Base-by-base conservation (phyloP, 2,888 invertebrate species). In the Cecidostiba fungosa region DNA sequence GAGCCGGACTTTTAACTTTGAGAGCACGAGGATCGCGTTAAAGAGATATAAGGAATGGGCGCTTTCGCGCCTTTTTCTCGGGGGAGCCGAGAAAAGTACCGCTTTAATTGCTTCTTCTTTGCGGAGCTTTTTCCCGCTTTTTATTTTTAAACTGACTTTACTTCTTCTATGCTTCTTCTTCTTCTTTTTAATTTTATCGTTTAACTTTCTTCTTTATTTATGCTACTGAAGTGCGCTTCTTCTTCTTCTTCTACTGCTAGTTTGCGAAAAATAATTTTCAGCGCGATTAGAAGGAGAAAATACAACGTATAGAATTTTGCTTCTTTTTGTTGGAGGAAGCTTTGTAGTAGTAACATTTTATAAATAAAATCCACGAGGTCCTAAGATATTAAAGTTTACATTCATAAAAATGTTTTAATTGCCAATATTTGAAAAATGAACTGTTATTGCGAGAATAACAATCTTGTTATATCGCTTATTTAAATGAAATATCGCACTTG, bases 1-100 rank as follows among this genome's bases (percentile, higher is more conserved):
- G 73, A 69, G 62, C n/a, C 16, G 50, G 62, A 81, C 81, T 77
- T 77, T 85, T 85, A 73, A 77, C 77, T 85, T 82, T 66, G 50
- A 29, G 76, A 50, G 36, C 14, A 59, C 32, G 73, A n/a, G 77
- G n/a, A n/a, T 59, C 39, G 16, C 16, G 77, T 36, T 16, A 66
- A 36, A 26, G 59, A 74, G 54, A 76, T 83, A 74, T 82, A 86
- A 86, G 79, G 62, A 86, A 76, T 50, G 62, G 72, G 39, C 32
- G 77, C 66, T 69, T 78, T 85, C 74, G 87, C 89, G 87, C 87
- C 90, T 90, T 88, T 88, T 88, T 70, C 87, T 88, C 88, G 77
- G 81, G 86, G 6, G 76, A 59, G 26, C 23, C 16, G 78, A 69
- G 26, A 70, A 77, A 59, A 66, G 74, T 36, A 59, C 43, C 47